phyloP scores from a whole-genome alignment of 2,888 invertebrate genomes.

The Harpalus rufipes region DNA sequence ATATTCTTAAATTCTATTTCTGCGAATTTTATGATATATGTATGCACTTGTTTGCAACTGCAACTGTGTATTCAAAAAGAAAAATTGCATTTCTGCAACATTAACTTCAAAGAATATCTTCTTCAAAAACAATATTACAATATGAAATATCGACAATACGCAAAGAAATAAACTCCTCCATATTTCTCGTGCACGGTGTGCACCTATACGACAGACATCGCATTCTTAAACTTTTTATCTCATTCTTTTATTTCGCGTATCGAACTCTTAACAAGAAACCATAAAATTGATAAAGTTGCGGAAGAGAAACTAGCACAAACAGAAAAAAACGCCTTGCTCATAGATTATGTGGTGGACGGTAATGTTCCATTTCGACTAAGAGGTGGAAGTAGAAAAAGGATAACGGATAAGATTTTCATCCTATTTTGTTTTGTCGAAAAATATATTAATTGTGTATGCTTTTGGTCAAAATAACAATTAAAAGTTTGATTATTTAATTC shows the following conservation, averaged over 20 bases:
- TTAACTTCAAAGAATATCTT: constrained; percentile 32
- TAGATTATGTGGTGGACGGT: constrained; percentile 61
- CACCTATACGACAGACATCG: constrained; percentile 39
- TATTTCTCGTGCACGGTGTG: constrained; percentile 42
- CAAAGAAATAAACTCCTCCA: constrained; percentile 45
- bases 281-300: constrained; percentile 63
- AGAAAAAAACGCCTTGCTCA: constrained; percentile 48
- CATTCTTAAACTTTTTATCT: constrained; percentile 59
- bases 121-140: constrained; percentile 31
- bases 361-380: constrained; percentile 37
- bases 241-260: constrained; percentile 55
- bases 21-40: neutral
- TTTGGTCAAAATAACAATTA: too few species aligned
- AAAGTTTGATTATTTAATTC: too few species aligned
- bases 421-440: neutral
- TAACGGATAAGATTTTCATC: neutral
- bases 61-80: constrained; percentile 14
- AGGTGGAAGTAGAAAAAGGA: neutral
- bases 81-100: constrained; percentile 39
- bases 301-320: constrained; percentile 44
- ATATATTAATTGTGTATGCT: too few species aligned
- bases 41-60: constrained; percentile 6
- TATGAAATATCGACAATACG: constrained; percentile 47
- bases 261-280: constrained; percentile 49
- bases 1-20: neutral